Evolutionary conservation across 2,888 invertebrate genomes (phyloP), one percentile per base, ranked within the genome.

Genomic region (Lasioglossum villosulum): DNA sequence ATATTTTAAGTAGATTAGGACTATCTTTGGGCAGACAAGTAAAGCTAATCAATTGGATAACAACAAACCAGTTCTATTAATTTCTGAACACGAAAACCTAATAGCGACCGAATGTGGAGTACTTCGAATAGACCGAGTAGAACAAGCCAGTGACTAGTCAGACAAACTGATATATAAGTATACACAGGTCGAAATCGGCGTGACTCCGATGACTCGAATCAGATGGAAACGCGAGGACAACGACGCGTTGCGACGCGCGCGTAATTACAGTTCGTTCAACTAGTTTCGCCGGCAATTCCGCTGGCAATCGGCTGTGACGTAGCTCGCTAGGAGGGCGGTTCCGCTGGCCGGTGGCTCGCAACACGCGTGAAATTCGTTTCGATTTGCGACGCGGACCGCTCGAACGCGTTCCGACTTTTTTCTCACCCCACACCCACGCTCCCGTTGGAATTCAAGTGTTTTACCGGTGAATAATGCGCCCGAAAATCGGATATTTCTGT

Each of bases 191-290:
- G 39, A 42, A 42, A 16, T 48, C 48, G 48, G 19, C 73, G 68
- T 87, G 87, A 89, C 84, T 70, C 68, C 37, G 37, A n/a, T 75
- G 45, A 42, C 75, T 34, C 48, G 78, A 75, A 72, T 70, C 74
- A 71, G 80, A 78, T 48, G 34, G 66, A 2, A 34, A 39, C 77
- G 39, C 48, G 52, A 16, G 37, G 39, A 63, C 42, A 23, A 27
- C 73, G 82, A 76, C 63, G 27, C 78, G 71, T 34, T n/a, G 66
- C 59, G 19, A 59, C 56, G 30, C 45, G 45, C 78, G 75, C 86
- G 89, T 91, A 91, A 92, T 92, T 92, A 92, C 88, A 86, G 80
- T 89, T 91, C 82, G 90, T 90, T 86, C 88, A 87, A 91, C 86
- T 88, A 89, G 88, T 88, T 92, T 86, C 87, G 27, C 75, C 86